These are phyloP conservation scores for Mormyrops boulengeri DNA, from an alignment of 2,797 vertebrate genomes.

Conservation along the genomic window DNA sequence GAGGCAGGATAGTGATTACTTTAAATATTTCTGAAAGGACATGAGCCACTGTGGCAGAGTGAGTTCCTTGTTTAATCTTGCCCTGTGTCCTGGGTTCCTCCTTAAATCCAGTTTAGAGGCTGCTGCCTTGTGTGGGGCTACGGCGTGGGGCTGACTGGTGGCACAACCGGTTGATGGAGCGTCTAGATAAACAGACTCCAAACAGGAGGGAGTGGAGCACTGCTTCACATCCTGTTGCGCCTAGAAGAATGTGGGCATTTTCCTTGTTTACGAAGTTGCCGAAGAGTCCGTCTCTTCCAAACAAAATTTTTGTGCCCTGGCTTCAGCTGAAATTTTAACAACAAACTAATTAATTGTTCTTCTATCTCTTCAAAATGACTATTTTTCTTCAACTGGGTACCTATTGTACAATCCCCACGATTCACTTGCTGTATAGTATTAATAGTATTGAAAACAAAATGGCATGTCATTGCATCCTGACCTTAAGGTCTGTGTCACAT, in stretches of 20 bases:
- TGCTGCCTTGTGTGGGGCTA: neutral
- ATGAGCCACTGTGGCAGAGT: neutral
- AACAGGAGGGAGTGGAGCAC: slow-evolving; percentile 12
- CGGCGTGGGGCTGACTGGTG: neutral
- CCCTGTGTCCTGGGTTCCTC: neutral
- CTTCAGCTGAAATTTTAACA: neutral
- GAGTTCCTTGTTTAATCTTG: neutral
- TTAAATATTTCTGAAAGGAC: neutral
- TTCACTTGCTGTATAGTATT: neutral
- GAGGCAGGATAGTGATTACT: neutral
- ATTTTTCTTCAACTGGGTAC: neutral
- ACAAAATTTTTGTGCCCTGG: neutral
- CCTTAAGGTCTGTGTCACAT: neutral
- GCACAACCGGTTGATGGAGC: neutral
- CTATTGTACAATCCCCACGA: neutral
- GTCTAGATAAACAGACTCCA: neutral
- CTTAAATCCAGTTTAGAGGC: neutral
- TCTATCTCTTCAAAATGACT: neutral
- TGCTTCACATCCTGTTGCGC: slow-evolving; percentile 31
- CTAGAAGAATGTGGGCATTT: slow-evolving; percentile 21
- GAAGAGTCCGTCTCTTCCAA: neutral
- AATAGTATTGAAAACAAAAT: neutral
- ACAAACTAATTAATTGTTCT: neutral
- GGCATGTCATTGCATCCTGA: neutral
- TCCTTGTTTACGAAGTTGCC: slow-evolving; percentile 31